These are phyloP conservation scores for Cyphomyrmex costatus DNA, from an alignment of 1,140 invertebrate genomes.

Conservation along the genomic window DNA sequence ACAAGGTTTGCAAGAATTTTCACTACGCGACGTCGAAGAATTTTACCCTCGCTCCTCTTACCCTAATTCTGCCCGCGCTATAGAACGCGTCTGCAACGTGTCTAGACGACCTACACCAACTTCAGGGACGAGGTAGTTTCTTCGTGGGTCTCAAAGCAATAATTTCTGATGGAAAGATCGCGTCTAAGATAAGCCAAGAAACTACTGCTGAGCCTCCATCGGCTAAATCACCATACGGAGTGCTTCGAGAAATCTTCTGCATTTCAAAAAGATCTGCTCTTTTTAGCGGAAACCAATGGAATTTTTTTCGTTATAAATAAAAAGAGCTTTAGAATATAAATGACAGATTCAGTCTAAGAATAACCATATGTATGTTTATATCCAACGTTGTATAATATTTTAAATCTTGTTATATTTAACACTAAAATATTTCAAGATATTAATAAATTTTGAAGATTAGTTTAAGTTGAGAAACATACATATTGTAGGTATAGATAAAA, in stretches of 20 bases:
- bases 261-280: slow-evolving; percentile 48
- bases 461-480: neutral
- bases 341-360: neutral
- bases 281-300: slow-evolving; percentile 51
- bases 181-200: slow-evolving; percentile 58
- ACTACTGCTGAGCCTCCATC: slow-evolving; percentile 40
- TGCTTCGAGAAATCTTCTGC: slow-evolving; percentile 23
- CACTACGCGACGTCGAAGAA: neutral
- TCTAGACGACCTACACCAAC: slow-evolving; percentile 77
- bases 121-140: slow-evolving; percentile 54
- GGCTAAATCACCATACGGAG: slow-evolving; percentile 43
- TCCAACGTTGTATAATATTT: neutral
- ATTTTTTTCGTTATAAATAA: slow-evolving; percentile 58
- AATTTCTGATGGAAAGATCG: slow-evolving; percentile 63
- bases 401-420: neutral
- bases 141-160: slow-evolving; percentile 54
- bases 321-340: slow-evolving; percentile 1
- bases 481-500: too few species aligned
- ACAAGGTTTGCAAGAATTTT: slow-evolving; percentile 60
- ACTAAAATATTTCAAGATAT: slow-evolving; percentile 4
- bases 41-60: slow-evolving; percentile 64
- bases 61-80: slow-evolving; percentile 55
- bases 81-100: slow-evolving; percentile 71
- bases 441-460: neutral
- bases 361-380: neutral